Evolutionary conservation across 1,140 invertebrate genomes (phyloP), one percentile per base, ranked within the genome.

Genomic region (Drosophila nannoptera): DNA sequence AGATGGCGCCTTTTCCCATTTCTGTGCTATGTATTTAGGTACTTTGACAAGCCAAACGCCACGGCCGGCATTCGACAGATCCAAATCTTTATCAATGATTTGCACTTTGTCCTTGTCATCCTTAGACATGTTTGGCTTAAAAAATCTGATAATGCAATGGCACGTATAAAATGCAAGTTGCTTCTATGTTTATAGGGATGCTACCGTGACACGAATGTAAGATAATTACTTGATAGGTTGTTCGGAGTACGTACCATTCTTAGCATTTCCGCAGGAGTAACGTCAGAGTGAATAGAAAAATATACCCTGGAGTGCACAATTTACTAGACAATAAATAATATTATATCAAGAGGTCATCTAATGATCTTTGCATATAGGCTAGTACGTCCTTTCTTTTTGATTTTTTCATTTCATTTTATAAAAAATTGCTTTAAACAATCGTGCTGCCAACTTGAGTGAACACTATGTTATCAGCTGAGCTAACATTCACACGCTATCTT

Each of bases 1-100:
- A 6, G 89, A 95, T 94, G n/a, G 97, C 94, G 93, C 91, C 74
- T 96, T 96, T 92, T 65, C 94, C 93, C 89, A 94, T 94, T 82
- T 93, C 91, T 75, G 95, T 3, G 97, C 95, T 73, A 99, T 94
- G 91, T 98, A 99, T 91, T 99, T 99, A 4, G 97, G 97, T 22
- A 98, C 97, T 92, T 99, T 99, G 0, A 99, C 97, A 7, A 99
- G 91, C 97, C 97, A 99, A 7, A 98, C 96, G 38, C 97, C 97
- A 76, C 97, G 91, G 7, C 93, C 93, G 32, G 95, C 94, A 88
- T 97, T 96, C n/a, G 94, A 94, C 22, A 97, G 91, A 91, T 98
- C 97, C 67, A 98, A 91, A 83, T 97, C 93, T 74, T 93, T 91
- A 89, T 96, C 93, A 48, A 88, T 87, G 7, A 89, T 86, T 66